Base-by-base conservation (phyloP, 2,888 invertebrate genomes). In the Agrotis puta region DNA sequence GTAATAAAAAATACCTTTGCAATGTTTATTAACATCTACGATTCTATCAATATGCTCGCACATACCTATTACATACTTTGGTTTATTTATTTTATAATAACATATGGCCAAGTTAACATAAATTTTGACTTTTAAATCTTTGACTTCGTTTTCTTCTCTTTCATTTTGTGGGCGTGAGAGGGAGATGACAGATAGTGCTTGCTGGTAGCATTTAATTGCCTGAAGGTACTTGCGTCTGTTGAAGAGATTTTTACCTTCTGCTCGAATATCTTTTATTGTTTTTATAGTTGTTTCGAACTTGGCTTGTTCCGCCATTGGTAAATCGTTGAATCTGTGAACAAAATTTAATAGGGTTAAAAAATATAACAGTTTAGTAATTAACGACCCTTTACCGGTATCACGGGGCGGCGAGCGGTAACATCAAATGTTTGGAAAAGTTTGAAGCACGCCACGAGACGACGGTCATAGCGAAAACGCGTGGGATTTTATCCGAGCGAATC, bases 91-190 rank as follows among this genome's bases (percentile, higher is more conserved):
- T 77, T 93, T 95, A 45, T 88, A 89, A 51, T 95, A 95, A 73
- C 96, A 96, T 0, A 96, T 89, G 0, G 94, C 93, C 66, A 95
- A 72, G 53, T 96, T 96, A 0, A 92, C 78, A n/a, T 90, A 94
- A 0, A 90, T 89, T 18, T 88, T 91, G 0, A 93, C 80, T 87
- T 91, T 92, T 0, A 93, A 69, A 11, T 90, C 87, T 79, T 91
- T 93, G 0, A 95, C 74, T 75, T 93, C 89, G 0, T 70, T 68
- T 48, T 87, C 83, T 65, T 95, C 91, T 0, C n/a, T 24, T 1
- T 88, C 85, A 4, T 82, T 88, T 2, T 90, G 83, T 0, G 94
- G 92, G 3, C 82, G 80, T 0, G 93, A 92, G 0, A 93, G 48
- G 0, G 92, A 88, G 0, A 95, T 75, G 0, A 96, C 91, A 0